Conservation (phyloP, 2,888 invertebrate genomes). For the Drosophila hamatofila region DNA sequence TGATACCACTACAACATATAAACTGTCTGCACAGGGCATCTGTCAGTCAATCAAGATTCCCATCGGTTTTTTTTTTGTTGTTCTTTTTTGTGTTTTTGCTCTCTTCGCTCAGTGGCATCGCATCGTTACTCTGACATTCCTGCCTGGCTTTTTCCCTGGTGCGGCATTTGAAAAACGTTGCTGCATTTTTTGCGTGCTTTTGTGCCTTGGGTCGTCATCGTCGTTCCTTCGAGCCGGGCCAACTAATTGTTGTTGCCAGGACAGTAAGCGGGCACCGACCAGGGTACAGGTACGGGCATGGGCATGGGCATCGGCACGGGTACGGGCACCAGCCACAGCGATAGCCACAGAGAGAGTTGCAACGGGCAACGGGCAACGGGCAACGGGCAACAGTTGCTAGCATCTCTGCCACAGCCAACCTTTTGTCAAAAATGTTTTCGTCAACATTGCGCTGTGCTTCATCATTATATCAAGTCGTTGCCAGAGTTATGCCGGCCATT, state of each 20-base stretch:
- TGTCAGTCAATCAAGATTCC: neutral
- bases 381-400: slow-evolving; percentile 8
- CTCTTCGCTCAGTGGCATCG: slow-evolving; percentile 29
- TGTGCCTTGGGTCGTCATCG: slow-evolving; percentile 41
- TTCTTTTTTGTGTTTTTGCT: neutral
- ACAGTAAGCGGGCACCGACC: slow-evolving; percentile 20
- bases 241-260: slow-evolving; percentile 67
- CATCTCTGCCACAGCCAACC: slow-evolving; percentile 10
- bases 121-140: slow-evolving; percentile 58
- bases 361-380: neutral
- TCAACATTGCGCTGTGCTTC: slow-evolving; percentile 44
- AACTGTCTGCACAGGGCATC: slow-evolving; percentile 9
- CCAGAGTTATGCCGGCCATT: slow-evolving; percentile 53
- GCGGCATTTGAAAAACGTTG: slow-evolving; percentile 81
- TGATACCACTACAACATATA: neutral
- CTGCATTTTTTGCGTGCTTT: slow-evolving; percentile 75
- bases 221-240: slow-evolving; percentile 31
- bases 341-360: neutral
- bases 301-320: no score
- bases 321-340: neutral
- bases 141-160: slow-evolving; percentile 36
- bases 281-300: neutral
- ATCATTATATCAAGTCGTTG: slow-evolving; percentile 45
- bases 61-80: neutral
- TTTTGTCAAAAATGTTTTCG: slow-evolving; percentile 65